Evolutionary conservation across 2,888 invertebrate genomes (phyloP).

Genomic region (Selenia dentaria): DNA sequence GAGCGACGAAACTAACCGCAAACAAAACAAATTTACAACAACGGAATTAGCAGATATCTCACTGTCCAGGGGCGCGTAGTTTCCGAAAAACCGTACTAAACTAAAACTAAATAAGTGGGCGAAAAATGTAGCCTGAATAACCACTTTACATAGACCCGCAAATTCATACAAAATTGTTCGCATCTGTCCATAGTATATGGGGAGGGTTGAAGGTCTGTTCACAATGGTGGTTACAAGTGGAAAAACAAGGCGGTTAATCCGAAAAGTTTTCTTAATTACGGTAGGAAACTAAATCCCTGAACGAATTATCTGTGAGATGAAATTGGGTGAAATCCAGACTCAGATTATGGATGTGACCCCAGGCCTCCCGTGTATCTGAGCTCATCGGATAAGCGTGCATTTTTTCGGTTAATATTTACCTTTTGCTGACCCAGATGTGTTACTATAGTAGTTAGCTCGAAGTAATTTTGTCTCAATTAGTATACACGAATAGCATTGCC

Average conservation of each 20-base stretch:
- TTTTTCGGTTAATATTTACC: constrained; percentile 14
- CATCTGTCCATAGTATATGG: constrained; percentile 24
- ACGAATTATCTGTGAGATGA: constrained; percentile 71
- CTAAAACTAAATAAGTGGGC: constrained; percentile 78
- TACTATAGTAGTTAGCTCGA: too few species aligned
- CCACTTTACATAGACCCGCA: constrained; percentile 51
- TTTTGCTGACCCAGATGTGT: neutral
- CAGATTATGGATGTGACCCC: constrained; percentile 59
- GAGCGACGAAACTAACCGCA: constrained; percentile 29
- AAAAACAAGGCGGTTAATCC: constrained; percentile 78
- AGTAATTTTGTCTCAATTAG: too few species aligned
- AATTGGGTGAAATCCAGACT: constrained; percentile 66
- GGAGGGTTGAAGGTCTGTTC: constrained; percentile 43
- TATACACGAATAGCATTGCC: too few species aligned
- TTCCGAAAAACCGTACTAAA: constrained; percentile 66
- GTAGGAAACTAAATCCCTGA: constrained; percentile 77
- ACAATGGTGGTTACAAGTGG: constrained; percentile 56
- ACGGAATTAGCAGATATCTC: constrained; percentile 80
- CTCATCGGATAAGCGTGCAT: neutral
- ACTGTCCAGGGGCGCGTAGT: constrained; percentile 69
- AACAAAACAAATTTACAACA: constrained; percentile 75
- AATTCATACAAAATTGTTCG: constrained; percentile 20
- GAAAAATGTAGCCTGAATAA: constrained; percentile 64
- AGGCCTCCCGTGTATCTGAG: constrained; percentile 11
- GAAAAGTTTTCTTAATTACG: constrained; percentile 81